These are phyloP conservation scores for Hoplostethus atlanticus DNA, from an alignment of 2,797 vertebrate species.

Conservation along the genomic window DNA sequence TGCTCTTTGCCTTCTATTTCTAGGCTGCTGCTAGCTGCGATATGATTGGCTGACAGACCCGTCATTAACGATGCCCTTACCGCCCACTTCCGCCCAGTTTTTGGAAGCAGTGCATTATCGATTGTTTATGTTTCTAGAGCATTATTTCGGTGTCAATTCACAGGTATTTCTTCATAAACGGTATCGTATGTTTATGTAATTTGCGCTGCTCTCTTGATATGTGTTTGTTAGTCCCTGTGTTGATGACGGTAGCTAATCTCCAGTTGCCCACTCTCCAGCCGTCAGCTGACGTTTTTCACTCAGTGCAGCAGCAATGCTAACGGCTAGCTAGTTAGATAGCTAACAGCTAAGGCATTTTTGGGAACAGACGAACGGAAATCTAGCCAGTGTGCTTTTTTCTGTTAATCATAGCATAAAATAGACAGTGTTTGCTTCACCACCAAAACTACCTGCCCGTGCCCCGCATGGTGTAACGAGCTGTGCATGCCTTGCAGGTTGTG, in stretches of 20 bases:
- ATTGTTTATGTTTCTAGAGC: constrained; percentile 63
- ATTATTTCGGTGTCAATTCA: constrained; percentile 33
- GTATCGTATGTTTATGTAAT: constrained; percentile 12
- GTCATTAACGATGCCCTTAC: constrained; percentile 78
- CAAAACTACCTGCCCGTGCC: not conserved
- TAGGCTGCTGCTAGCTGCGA: not conserved
- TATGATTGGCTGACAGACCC: constrained; percentile 64
- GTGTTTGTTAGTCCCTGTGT: not conserved
- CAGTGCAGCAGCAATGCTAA: constrained; percentile 55
- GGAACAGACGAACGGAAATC: not conserved
- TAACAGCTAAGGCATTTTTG: constrained; percentile 30
- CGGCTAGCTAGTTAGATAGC: constrained; percentile 44
- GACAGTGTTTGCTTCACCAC: not conserved
- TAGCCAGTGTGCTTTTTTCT: not conserved
- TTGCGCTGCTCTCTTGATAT: constrained; percentile 11
- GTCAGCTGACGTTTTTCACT: constrained; percentile 10
- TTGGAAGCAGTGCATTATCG: constrained; percentile 41
- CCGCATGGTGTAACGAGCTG: constrained; percentile 35
- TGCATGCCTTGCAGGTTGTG: constrained; percentile 62
- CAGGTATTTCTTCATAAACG: constrained; percentile 63
- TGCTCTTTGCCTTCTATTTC: constrained; percentile 34
- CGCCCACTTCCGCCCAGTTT: constrained; percentile 73
- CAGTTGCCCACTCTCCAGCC: not conserved
- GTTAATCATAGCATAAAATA: not conserved
- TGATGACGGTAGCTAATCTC: constrained; percentile 15